Conservation (phyloP, 1,140 invertebrate species). For the Bombus polaris region DNA sequence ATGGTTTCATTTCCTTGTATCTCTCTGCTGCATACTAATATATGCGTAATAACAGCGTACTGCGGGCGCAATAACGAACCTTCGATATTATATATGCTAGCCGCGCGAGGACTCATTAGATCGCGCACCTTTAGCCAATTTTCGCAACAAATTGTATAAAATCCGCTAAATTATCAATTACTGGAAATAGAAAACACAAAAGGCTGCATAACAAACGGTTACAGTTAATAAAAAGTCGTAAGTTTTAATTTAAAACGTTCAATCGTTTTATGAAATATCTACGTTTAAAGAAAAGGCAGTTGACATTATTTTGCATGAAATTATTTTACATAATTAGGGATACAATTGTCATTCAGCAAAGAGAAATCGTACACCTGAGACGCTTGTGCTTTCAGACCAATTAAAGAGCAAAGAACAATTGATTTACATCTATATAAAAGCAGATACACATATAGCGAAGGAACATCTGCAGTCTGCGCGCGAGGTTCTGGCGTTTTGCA, state of each 20-base stretch:
- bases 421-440: background rate
- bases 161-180: too few species aligned
- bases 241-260: background rate
- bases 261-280: background rate
- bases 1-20: conserved; percentile 45
- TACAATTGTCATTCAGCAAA: background rate
- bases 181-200: background rate
- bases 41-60: conserved; percentile 43
- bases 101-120: background rate
- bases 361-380: background rate
- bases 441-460: background rate
- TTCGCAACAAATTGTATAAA: background rate
- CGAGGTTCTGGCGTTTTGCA: conserved; percentile 8
- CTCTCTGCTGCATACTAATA: conserved; percentile 22
- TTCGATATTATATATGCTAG: conserved; percentile 35
- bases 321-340: background rate
- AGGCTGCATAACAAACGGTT: background rate
- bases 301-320: background rate
- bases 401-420: background rate
- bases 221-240: background rate
- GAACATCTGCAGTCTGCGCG: conserved; percentile 11
- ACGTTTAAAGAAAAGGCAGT: background rate
- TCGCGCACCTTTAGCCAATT: background rate
- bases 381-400: background rate
- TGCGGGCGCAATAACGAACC: conserved; percentile 38